Evolutionary conservation across 2,888 invertebrate species (phyloP), one percentile per base, ranked within the genome.

Genomic region (Nomada goodeniana): DNA sequence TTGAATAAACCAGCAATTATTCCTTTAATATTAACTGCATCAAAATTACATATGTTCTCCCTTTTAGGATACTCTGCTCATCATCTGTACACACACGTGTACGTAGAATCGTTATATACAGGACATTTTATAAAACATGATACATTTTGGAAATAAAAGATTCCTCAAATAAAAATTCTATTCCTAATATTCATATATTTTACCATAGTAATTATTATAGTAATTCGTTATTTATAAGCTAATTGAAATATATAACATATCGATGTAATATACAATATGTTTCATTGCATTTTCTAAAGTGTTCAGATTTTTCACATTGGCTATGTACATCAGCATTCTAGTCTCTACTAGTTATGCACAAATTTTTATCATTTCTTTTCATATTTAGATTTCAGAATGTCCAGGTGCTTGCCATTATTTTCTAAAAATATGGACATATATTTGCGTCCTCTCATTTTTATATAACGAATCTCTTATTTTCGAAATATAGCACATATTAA

Each of bases 101-200:
- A 81, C 75, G 64, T 70, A 36, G 13, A 76, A 69, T 59, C n/a
- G 23, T 47, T 70, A 52, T 76, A 42, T 70, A 64, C 64, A 76
- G 55, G 64, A 70, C 15, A 36, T 70, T 76, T 78, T 44, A 65
- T 60, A 78, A 78, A 65, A 78, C 78, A 65, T 67, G 70, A 80
- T 80, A 60, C 65, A 80, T 80, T 71, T 78, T 78, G 70, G 71
- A 80, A 80, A 78, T 71, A 80, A 78, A 71, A 71, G 70, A 80
- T 71, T 65, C 65, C 11, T 60, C 9, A 55, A 78, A 65, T 15
- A 80, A 65, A 18, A 70, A 23, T n/a, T 23, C 36, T n/a, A 64
- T 59, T 50, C 23, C 64, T 55, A 13, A n/a, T 55, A 23, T 73
- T 59, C 26, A n/a, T 42, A 47, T 65, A 42, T 47, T 9, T 60